Evolutionary conservation across 2,888 invertebrate genomes (phyloP), one percentile per base, ranked within the genome.

Genomic region (Hipparchia sbordonii): DNA sequence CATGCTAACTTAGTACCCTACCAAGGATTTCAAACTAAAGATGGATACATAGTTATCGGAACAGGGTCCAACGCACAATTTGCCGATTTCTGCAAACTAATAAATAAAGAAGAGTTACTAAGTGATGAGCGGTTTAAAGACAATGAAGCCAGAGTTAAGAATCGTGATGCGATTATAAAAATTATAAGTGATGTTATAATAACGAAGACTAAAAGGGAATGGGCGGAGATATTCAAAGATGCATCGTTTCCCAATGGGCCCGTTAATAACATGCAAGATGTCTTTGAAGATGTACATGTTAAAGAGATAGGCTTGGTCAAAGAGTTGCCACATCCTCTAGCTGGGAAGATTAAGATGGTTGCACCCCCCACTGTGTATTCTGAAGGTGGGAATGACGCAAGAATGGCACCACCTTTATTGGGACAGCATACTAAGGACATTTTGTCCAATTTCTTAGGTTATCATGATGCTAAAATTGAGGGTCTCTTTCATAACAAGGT

Each of bases 1-100:
- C 99, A 99, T 87, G 97, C 96, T 74, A 98, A 97, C 84, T 96
- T 99, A 74, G 99, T 99, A 0, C 99, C 99, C 0, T 99, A 99
- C 84, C 96, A 99, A 94, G 96, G 97, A 3, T 99, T 99, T 83
- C 94, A 95, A 82, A 97, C 98, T 0, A 95, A 95, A 83, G 97
- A 98, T 85, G 97, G 97, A 0, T 96, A 96, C 82, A 95, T 98
- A 71, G 97, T 99, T 0, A 94, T 99, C 4, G 98, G 98, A 0
- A 95, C 97, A 2, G 98, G 98, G 1, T 98, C 97, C 65, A 96
- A 99, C 85, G 89, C 93, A 0, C 98, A 98, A 83, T 98, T 98
- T 87, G 85, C 86, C 46, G 96, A 96, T 74, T 93, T 98, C 8
- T 97, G 98, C 81, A 89, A 94, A 69, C 87, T 94, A 67, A 91